A percentile compares a stretch with the other conserved stretches of the same genome.
phyloP scores from a whole-genome alignment of 1,140 invertebrate genomes.

The Leptopilina boulardi region DNA sequence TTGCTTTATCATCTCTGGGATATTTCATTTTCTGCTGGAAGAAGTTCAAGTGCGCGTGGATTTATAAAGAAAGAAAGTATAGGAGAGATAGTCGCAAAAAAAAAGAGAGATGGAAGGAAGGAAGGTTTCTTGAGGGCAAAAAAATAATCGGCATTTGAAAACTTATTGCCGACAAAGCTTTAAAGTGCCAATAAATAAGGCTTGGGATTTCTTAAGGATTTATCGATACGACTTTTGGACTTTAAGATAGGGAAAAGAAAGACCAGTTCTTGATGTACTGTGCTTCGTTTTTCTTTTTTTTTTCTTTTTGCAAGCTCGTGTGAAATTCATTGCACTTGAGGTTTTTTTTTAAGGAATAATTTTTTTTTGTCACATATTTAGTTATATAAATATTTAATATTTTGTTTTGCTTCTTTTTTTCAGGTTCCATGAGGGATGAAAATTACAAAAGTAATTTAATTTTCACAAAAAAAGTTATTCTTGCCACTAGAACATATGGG shows the following conservation, averaged over 20 bases:
- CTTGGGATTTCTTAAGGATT: slow-evolving; percentile 25
- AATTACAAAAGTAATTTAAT: no score
- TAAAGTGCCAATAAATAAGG: slow-evolving; percentile 31
- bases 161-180: slow-evolving; percentile 11
- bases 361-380: no score
- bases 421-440: no score
- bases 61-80: background rate
- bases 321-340: no score
- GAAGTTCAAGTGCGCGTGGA: background rate
- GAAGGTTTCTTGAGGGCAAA: slow-evolving; percentile 2
- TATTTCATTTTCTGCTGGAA: background rate
- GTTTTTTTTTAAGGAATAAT: no score
- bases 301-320: background rate
- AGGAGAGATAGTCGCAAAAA: background rate
- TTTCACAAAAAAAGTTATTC: no score
- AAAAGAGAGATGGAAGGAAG: no score
- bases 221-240: slow-evolving; percentile 20
- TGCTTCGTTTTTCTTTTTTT: background rate
- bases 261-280: background rate
- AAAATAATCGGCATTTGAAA: slow-evolving; percentile 20
- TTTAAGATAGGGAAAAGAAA: slow-evolving; percentile 24
- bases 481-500: no score
- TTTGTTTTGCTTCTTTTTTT: no score
- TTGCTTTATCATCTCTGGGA: background rate
- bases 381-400: no score